phyloP scores from a whole-genome alignment of 1,140 invertebrate genomes.

The Yoshiicerus persimilis region DNA sequence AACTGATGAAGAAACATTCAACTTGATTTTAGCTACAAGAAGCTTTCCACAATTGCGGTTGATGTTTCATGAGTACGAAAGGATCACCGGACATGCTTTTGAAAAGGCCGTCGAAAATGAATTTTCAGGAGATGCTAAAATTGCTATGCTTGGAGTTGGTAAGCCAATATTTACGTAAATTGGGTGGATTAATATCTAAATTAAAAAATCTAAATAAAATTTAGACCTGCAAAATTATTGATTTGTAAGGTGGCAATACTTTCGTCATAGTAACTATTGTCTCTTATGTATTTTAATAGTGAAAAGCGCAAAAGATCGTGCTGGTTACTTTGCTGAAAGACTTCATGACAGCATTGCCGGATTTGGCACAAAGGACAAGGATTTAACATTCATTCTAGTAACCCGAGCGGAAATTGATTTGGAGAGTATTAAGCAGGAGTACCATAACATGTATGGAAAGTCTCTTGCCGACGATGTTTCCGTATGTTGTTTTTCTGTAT shows the following conservation, averaged over 20 bases:
- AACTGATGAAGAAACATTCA: conserved; percentile 84
- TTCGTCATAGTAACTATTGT: no score
- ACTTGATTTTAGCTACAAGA: conserved; percentile 73
- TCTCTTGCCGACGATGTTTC: conserved; percentile 78
- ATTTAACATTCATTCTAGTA: conserved; percentile 84
- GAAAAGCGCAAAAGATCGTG: conserved; percentile 85
- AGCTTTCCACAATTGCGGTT: conserved; percentile 77
- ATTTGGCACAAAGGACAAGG: conserved; percentile 83
- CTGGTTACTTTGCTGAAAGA: conserved; percentile 89
- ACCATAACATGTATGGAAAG: conserved; percentile 81
- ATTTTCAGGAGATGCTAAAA: conserved; percentile 81
- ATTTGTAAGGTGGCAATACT: no score
- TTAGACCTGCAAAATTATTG: no score
- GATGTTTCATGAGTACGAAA: conserved; percentile 69
- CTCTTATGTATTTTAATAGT: conserved; percentile 61
- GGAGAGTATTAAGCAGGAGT: conserved; percentile 85
- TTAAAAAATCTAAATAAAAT: conserved; percentile 45
- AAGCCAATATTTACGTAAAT: conserved; percentile 50
- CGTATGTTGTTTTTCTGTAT: conserved; percentile 66
- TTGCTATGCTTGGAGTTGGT: conserved; percentile 84
- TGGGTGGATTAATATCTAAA: not conserved
- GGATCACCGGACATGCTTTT: conserved; percentile 70
- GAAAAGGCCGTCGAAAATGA: conserved; percentile 84
- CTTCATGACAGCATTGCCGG: conserved; percentile 76
- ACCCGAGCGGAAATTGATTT: conserved; percentile 90